Percentiles rank a stretch among this genome's conserved stretches.
phyloP scores from a whole-genome alignment of 2,888 invertebrate genomes.

The Drosophila setosimentum region DNA sequence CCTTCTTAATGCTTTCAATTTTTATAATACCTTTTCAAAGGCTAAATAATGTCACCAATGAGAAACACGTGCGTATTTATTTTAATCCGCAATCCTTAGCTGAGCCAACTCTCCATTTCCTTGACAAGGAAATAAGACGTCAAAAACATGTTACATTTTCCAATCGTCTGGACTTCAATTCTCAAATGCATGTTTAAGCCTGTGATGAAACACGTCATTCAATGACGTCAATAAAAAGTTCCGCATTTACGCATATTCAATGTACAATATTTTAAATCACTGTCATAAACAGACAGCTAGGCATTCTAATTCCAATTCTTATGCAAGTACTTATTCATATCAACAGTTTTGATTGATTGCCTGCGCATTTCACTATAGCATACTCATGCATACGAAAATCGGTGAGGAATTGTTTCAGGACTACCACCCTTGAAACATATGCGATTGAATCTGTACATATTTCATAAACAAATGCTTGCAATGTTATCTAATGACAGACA shows the following conservation, averaged over 20 bases:
- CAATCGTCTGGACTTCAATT: not conserved
- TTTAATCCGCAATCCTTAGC: not conserved
- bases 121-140: not conserved
- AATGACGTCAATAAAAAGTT: slow-evolving; percentile 19
- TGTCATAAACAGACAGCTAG: slow-evolving; percentile 12
- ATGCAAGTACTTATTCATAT: not conserved
- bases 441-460: slow-evolving; percentile 21
- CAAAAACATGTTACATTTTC: slow-evolving; percentile 1
- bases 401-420: slow-evolving; percentile 39
- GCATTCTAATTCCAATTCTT: slow-evolving; percentile 9
- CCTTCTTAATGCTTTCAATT: not conserved
- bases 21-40: not conserved
- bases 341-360: slow-evolving; percentile 48
- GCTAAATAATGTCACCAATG: not conserved
- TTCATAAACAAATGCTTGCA: not conserved
- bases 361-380: slow-evolving; percentile 8
- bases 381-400: slow-evolving; percentile 24
- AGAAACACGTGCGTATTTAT: slow-evolving; percentile 3
- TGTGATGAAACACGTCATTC: not conserved
- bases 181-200: not conserved
- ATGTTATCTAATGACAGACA: slow-evolving; percentile 23
- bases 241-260: not conserved
- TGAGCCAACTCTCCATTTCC: not conserved
- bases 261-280: not conserved
- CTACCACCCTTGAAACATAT: slow-evolving; percentile 14